Base-by-base conservation (phyloP, 2,888 invertebrate species). In the Lucinisca nassula region DNA sequence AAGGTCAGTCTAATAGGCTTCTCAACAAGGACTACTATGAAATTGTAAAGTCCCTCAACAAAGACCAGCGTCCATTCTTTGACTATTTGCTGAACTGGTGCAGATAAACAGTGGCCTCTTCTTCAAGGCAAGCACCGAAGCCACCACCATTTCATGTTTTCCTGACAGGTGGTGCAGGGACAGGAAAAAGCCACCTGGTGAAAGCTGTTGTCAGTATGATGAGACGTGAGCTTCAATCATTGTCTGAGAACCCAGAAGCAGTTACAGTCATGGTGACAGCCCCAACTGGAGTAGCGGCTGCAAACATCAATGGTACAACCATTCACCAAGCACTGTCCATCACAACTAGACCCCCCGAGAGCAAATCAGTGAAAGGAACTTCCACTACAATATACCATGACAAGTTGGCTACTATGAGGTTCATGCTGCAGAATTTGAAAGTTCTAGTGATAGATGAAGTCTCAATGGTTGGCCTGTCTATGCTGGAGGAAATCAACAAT, bases 101-200 rank as follows among this genome's bases (percentile, higher is more conserved):
- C 40, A 32, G 37, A 32, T 1, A 79, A 49, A 61, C 32, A 14
- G 14, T n/a, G 45, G 14, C 45, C 14, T 8, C 14, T 8, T 45
- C 45, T 12, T 12, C 14, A 8, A 45, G 14, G 14, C 45, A 45
- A 14, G 45, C 45, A 45, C 45, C 45, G 14, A 45, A 45, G 45
- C 14, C 45, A 45, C 14, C 45, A 38, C 90, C 88, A 14, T 90
- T 91, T 70, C 83, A 89, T 24, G 61, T 90, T 17, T 87, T 90
- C 70, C 79, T 91, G 14, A 87, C 88, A 72, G 90, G 90, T n/a
- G 87, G 87, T 14, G 89, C 90, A 73, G 91, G 90, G 21, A 85
- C 85, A 45, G 89, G 91, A 0, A 91, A 91, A 77, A 89, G 89
- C 76, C 73, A 76, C 72, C 61, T 91, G n/a, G 87, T 90, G 0